Evolutionary conservation across 30 jellyfish, hydroid and myxozoan genomes (phyloP), one percentile per base, ranked within the genome.

Genomic region (Clytia hemisphaerica): DNA sequence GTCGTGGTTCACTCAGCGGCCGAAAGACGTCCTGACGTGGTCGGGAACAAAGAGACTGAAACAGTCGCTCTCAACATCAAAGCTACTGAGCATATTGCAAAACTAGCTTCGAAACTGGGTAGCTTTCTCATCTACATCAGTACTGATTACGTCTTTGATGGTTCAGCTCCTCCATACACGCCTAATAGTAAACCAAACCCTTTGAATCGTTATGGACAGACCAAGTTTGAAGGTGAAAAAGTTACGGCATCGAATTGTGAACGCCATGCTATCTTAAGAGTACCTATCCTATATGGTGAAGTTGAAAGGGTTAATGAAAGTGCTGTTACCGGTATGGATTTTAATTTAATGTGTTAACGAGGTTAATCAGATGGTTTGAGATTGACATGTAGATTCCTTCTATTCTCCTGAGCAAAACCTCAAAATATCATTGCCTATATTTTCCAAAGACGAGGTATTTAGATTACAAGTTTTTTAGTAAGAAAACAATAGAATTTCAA

Each of bases 61-160:
- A 61, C 95, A 9, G 64, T 44, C 0, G 29, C 38, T 32, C 59
- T 83, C 22, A 83, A 83, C 42, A 85, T 83, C 10, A 42, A 37
- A 9, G 92, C 95, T 4, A 75, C 95, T 1, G 45, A 67, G 32
- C 30, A 14, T 42, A 49, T 83, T n/a, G 92, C 95, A 6, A 67
- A 70, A 27, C 63, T 49, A 27, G 79, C 79, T 37, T 16, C 77
- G 28, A 61, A 68, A 38, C 72, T 58, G 22, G 73, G 75, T 29
- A 86, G 93, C 12, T 76, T 66, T 40, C 37, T 76, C 57, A 50
- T 83, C 70, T 83, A 83, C 29, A 74, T 83, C 47, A 83, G 95
- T 53, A 83, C 95, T 5, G 95, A 83, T 62, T 83, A 83, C 48
- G 95, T 83, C 16, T 83, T 83, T 67, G 95, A 83, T 76, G 95